A percentile compares a stretch with the other conserved stretches of the same genome.
These are phyloP conservation scores for Parotia lawesii DNA, from an alignment of 2,113 vertebrate genomes.

Conservation along the genomic window DNA sequence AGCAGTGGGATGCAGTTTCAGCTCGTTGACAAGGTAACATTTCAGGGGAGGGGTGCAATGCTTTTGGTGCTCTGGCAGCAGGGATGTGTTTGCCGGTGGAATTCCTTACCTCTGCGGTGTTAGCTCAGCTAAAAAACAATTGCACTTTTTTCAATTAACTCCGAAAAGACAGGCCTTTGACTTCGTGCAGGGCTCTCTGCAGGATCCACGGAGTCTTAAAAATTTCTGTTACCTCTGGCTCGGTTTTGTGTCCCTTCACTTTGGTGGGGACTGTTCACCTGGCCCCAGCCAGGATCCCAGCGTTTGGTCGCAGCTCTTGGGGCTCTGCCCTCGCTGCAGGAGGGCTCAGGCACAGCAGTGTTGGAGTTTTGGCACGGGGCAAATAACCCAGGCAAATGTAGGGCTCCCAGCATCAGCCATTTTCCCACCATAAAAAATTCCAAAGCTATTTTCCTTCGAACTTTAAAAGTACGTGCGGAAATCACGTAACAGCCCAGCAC, in stretches of 20 bases:
- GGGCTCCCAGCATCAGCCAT: neutral
- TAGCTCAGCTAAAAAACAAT: neutral
- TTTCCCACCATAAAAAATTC: neutral
- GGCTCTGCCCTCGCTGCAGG: neutral
- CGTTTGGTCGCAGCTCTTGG: accelerated
- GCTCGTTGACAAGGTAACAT: neutral
- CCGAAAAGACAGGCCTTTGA: neutral
- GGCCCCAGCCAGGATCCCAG: neutral
- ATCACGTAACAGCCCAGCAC: neutral
- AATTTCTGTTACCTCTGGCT: neutral
- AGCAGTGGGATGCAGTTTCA: neutral
- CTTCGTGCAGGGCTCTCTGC: neutral
- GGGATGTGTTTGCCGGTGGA: neutral
- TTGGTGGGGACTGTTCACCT: neutral
- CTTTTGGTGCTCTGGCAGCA: neutral
- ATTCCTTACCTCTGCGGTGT: neutral
- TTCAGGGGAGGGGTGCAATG: neutral
- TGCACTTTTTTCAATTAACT: neutral
- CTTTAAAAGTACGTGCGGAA: neutral
- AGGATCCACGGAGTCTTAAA: neutral
- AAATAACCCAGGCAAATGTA: neutral
- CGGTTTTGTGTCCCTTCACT: neutral
- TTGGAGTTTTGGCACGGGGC: neutral
- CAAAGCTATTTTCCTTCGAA: neutral
- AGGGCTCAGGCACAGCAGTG: neutral